phyloP scores from a whole-genome alignment of 2,113 vertebrate genomes.

The Drymodes brunneopygia region DNA sequence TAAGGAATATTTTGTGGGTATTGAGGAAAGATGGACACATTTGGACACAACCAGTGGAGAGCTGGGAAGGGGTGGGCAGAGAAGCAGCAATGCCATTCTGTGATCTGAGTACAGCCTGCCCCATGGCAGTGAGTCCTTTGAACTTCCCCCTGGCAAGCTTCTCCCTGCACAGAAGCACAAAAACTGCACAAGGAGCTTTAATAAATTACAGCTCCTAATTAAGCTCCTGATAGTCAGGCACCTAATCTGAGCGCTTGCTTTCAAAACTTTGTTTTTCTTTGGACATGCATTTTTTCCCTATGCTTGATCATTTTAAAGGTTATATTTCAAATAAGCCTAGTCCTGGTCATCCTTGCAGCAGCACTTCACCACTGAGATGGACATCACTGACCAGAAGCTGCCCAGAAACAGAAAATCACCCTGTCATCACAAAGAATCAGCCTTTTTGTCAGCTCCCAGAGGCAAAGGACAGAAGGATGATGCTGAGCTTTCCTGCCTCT shows the following conservation, averaged over 20 bases:
- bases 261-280: not conserved
- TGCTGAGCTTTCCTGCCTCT: not conserved
- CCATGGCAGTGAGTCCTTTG: not conserved
- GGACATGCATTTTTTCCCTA: not conserved
- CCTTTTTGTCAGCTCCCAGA: not conserved
- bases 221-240: not conserved
- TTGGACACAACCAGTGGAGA: not conserved
- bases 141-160: not conserved
- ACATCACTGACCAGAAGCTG: not conserved
- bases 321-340: not conserved
- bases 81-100: not conserved
- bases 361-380: not conserved
- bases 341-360: not conserved
- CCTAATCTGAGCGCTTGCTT: not conserved
- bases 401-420: not conserved
- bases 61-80: not conserved
- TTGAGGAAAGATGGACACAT: not conserved
- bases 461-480: not conserved
- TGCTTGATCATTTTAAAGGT: not conserved
- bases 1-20: not conserved
- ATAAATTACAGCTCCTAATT: not conserved
- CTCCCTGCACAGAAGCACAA: not conserved
- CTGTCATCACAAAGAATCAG: not conserved
- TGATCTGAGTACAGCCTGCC: not conserved
- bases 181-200: not conserved